Base-by-base conservation (phyloP, 1,140 invertebrate genomes). In the Pogonomyrmex barbatus region DNA sequence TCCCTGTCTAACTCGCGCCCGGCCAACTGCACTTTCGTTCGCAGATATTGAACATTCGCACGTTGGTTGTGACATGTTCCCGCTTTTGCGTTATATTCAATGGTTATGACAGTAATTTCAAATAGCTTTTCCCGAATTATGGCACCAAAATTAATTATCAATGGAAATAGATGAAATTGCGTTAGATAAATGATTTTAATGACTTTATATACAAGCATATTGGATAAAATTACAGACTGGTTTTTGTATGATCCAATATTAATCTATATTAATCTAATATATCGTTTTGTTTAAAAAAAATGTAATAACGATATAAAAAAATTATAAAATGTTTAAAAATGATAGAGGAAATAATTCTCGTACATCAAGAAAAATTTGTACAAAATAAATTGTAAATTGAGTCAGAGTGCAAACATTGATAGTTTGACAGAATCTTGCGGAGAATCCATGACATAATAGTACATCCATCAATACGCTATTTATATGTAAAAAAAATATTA, bases 51-150 rank as follows among this genome's bases (percentile, higher is more conserved):
- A 83, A 83, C 79, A 83, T 83, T 83, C 79, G 79, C 79, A 54
- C 79, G 68, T n/a, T 47, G 79, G 10, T 58, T 58, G 79, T 58
- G 95, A 94, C 93, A 92, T 93, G 93, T 75, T 10, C 12, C 17
- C 58, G 42, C 56, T 83, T 83, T 62, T 50, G 33, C 93, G 93
- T 92, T 93, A 92, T 94, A 92, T 93, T 93, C 93, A 93, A 94
- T 58, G 45, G 39, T 14, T 90, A 12, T 9, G 30, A 47, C 47
- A 30, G 10, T 36, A 50, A 62, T 73, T n/a, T 83, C 45, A 30
- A 73, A 75, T 14, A 60, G 14, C 30, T 62, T 17, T 75, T 33
- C 1, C 54, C 2, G 56, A 39, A 2, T 39, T 60, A 17, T 4
- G 30, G 4, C 14, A 30, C 10, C 30, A 8, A 50, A 60, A 73